Percentiles rank a stretch among this genome's conserved stretches.
These are phyloP conservation scores for Hydra vulgaris DNA, from an alignment of 30 jellyfish, hydroid and myxozoan species.

Conservation along the genomic window DNA sequence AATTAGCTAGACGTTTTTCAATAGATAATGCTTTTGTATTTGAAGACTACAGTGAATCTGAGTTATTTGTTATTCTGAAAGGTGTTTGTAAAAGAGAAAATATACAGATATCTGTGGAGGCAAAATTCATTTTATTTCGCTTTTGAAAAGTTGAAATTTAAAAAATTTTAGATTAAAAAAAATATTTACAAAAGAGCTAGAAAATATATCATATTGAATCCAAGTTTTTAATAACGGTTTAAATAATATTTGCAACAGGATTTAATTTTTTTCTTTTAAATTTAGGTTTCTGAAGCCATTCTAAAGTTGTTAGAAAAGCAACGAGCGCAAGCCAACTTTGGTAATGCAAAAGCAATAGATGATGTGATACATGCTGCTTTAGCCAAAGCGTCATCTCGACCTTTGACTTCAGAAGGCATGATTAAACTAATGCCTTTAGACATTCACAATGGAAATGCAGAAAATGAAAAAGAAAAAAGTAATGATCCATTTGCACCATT, in stretches of 20 bases:
- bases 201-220: too few relatives aligned
- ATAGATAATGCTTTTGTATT: slow-evolving; percentile 9
- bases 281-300: slow-evolving; percentile 1
- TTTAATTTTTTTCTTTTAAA: not conserved
- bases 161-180: too few relatives aligned
- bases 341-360: slow-evolving; percentile 19
- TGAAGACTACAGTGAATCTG: slow-evolving; percentile 6
- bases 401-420: slow-evolving; percentile 6
- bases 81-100: slow-evolving; percentile 10
- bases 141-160: too few relatives aligned
- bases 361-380: slow-evolving; percentile 17
- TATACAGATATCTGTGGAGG: slow-evolving; percentile 1
- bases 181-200: too few relatives aligned
- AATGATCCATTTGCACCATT: slow-evolving; percentile 21
- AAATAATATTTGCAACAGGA: too few relatives aligned
- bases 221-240: too few relatives aligned
- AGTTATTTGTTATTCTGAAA: not conserved
- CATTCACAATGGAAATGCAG: not conserved
- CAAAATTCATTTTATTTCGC: not conserved
- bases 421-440: not conserved
- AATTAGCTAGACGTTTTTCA: slow-evolving; percentile 12
- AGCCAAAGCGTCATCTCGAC: slow-evolving; percentile 25
- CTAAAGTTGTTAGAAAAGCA: not conserved
- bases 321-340: slow-evolving; percentile 22
- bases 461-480: not conserved